These are phyloP conservation scores for Craniophora ligustri DNA, from an alignment of 2,888 invertebrate species.

Conservation along the genomic window DNA sequence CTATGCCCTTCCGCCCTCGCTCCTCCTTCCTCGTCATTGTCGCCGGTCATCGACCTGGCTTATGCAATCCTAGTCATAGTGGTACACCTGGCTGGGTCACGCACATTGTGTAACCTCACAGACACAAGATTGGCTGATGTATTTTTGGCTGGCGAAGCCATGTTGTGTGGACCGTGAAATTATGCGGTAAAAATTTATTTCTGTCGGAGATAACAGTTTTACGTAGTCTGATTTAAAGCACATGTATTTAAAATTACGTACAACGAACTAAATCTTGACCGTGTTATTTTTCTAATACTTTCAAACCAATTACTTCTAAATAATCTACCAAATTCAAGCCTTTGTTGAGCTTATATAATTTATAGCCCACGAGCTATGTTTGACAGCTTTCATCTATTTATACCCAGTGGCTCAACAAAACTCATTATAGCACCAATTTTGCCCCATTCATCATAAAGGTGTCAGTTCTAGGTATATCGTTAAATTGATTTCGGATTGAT, in stretches of 20 bases:
- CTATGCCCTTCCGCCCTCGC: conserved; percentile 62
- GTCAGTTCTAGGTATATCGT: conserved; percentile 29
- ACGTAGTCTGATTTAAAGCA: not conserved
- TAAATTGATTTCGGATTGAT: conserved; percentile 49
- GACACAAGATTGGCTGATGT: conserved; percentile 20
- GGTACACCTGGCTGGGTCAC: conserved; percentile 72
- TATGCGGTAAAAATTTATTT: conserved; percentile 29
- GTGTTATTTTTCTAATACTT: too few relatives aligned
- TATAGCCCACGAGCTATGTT: conserved; percentile 17
- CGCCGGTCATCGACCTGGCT: conserved; percentile 74
- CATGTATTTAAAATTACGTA: not conserved
- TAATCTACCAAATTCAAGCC: conserved; percentile 1
- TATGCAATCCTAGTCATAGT: conserved; percentile 68
- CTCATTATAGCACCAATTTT: conserved; percentile 39
- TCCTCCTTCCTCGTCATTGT: conserved; percentile 67
- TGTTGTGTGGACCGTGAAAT: conserved; percentile 27
- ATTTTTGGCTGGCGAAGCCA: conserved; percentile 19
- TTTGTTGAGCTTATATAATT: conserved; percentile 21
- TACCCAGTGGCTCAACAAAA: conserved; percentile 29
- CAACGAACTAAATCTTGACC: not conserved
- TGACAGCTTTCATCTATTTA: conserved; percentile 23
- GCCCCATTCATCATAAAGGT: conserved; percentile 38
- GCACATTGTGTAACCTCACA: conserved; percentile 58
- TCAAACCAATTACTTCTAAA: conserved; percentile 3
- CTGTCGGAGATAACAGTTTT: not conserved